These are phyloP conservation scores for Sus cebifrons DNA, from an alignment of 2,797 vertebrate species.

Conservation along the genomic window DNA sequence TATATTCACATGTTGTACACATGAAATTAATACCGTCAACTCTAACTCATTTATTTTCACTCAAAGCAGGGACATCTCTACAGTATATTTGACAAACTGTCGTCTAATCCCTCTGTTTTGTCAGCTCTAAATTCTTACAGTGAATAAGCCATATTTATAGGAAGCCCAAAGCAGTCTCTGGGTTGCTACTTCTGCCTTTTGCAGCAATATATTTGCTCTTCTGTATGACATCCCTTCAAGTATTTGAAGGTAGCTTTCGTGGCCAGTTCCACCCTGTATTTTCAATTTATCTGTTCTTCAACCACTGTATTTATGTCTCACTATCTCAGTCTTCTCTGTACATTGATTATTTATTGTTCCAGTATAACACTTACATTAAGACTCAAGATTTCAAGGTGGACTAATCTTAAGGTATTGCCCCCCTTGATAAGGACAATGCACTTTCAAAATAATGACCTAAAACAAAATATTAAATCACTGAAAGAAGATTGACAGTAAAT, in stretches of 20 bases:
- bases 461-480: not conserved
- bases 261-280: not conserved
- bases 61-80: not conserved
- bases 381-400: not conserved
- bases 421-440: not conserved
- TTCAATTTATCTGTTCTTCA: not conserved
- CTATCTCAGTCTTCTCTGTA: not conserved
- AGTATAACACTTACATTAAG: not conserved
- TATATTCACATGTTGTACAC: not conserved
- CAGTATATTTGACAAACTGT: not conserved
- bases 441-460: not conserved
- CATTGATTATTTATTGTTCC: not conserved
- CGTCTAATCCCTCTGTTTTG: not conserved
- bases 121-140: slow-evolving; percentile 13
- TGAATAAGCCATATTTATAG: not conserved
- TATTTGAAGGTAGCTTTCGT: not conserved
- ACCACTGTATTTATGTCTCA: not conserved
- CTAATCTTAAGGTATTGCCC: not conserved
- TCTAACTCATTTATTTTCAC: not conserved
- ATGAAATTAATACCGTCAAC: not conserved
- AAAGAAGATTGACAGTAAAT: not conserved
- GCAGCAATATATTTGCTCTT: not conserved
- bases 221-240: not conserved
- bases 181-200: not conserved
- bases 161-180: not conserved